These are phyloP conservation scores for Coptodon rendalli DNA, from an alignment of 2,113 vertebrate genomes.

Conservation along the genomic window DNA sequence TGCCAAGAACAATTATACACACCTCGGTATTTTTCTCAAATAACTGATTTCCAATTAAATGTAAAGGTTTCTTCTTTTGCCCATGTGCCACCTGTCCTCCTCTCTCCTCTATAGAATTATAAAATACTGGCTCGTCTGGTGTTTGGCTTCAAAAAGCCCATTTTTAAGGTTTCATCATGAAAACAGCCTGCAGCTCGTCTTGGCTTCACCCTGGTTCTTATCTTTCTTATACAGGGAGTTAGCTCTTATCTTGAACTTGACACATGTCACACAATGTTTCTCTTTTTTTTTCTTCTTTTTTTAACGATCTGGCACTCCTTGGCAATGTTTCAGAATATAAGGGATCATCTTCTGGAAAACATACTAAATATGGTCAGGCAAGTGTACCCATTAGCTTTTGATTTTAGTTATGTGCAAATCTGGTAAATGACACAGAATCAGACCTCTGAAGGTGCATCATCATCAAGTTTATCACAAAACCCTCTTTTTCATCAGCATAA, in stretches of 20 bases:
- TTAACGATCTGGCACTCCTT: neutral
- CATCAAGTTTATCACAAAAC: neutral
- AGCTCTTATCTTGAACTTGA: conserved; percentile 15
- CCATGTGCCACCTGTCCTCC: neutral
- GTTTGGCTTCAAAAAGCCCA: neutral
- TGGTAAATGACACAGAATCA: neutral
- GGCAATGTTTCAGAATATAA: neutral
- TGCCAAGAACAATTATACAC: neutral
- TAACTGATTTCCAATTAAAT: neutral
- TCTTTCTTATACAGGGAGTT: conserved; percentile 28
- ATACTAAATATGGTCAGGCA: neutral
- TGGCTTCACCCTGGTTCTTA: conserved; percentile 24
- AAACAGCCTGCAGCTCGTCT: neutral
- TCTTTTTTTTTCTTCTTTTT: neutral
- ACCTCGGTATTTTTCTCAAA: neutral
- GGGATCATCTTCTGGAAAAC: neutral
- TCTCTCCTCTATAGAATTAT: neutral
- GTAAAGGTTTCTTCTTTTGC: neutral
- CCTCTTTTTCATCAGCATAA: neutral
- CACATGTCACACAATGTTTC: conserved; percentile 10
- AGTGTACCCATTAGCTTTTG: neutral
- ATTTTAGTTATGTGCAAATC: neutral
- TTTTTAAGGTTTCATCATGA: conserved; percentile 11
- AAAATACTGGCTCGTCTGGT: neutral
- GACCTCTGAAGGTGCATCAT: neutral